Percentiles rank a stretch among this genome's conserved stretches.
Conservation (phyloP, 2,797 vertebrate species). For the Acanthopagrus latus region DNA sequence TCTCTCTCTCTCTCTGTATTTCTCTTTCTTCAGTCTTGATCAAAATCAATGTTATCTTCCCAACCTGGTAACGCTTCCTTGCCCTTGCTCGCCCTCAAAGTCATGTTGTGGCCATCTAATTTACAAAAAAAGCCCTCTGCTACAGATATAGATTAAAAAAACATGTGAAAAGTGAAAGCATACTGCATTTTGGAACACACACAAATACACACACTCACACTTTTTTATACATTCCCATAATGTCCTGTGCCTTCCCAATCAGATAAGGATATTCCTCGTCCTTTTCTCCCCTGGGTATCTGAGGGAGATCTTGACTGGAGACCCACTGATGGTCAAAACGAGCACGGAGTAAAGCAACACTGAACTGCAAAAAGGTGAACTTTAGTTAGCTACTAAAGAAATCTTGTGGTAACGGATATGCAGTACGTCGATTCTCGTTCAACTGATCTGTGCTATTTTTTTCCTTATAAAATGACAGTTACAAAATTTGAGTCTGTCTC, state of each 20-base stretch:
- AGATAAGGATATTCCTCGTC: constrained; percentile 23
- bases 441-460: not conserved
- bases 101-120: constrained; percentile 54
- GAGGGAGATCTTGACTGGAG: constrained; percentile 4
- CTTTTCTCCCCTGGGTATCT: constrained; percentile 38
- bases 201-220: not conserved
- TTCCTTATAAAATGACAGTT: not conserved
- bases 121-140: constrained; percentile 24
- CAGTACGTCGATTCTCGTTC: not conserved
- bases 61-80: constrained; percentile 62
- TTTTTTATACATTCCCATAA: constrained; percentile 3
- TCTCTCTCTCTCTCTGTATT: constrained; percentile 36
- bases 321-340: constrained; percentile 11
- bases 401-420: not conserved
- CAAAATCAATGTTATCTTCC: constrained; percentile 77
- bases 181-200: not conserved
- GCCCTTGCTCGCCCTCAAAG: constrained; percentile 68
- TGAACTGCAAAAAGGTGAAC: constrained; percentile 8
- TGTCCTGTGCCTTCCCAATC: constrained; percentile 9
- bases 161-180: constrained; percentile 7
- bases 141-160: constrained; percentile 28
- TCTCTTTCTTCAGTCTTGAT: constrained; percentile 59
- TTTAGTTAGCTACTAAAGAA: not conserved
- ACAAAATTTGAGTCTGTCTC: not conserved
- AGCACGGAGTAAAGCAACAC: not conserved